Conservation (phyloP, 2,888 invertebrate genomes). For the Watsonalla binaria region DNA sequence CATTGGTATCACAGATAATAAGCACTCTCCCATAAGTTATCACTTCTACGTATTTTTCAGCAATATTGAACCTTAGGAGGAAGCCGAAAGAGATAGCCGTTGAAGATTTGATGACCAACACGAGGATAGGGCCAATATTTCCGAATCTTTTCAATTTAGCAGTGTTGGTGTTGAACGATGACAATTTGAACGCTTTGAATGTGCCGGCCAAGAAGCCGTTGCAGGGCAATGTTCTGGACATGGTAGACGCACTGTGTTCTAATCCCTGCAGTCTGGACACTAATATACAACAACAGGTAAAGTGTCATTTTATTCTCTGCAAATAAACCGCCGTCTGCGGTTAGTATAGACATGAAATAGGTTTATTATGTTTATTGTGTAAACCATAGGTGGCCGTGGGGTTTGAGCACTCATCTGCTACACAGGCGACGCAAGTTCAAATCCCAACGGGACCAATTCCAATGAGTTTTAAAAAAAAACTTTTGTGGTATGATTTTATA, state of each 20-base stretch:
- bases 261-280: slow-evolving; percentile 77
- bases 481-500: no score
- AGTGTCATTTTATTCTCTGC: background rate
- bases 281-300: slow-evolving; percentile 78
- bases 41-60: slow-evolving; percentile 29
- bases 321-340: background rate
- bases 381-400: no score
- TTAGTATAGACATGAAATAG: no score
- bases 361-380: no score
- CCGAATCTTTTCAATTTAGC: slow-evolving; percentile 80
- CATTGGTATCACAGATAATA: no score
- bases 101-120: slow-evolving; percentile 77
- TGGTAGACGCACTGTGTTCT: slow-evolving; percentile 78
- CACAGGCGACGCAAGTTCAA: no score
- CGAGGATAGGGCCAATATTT: slow-evolving; percentile 78
- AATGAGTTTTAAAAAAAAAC: no score
- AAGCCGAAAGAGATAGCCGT: slow-evolving; percentile 75
- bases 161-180: slow-evolving; percentile 78
- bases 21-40: background rate
- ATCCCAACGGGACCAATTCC: no score
- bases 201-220: slow-evolving; percentile 68
- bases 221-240: slow-evolving; percentile 71
- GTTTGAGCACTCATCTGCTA: no score
- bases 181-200: slow-evolving; percentile 69
- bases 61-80: slow-evolving; percentile 73